phyloP scores from a whole-genome alignment of 2,797 vertebrate species.

The Champsocephalus gunnari region DNA sequence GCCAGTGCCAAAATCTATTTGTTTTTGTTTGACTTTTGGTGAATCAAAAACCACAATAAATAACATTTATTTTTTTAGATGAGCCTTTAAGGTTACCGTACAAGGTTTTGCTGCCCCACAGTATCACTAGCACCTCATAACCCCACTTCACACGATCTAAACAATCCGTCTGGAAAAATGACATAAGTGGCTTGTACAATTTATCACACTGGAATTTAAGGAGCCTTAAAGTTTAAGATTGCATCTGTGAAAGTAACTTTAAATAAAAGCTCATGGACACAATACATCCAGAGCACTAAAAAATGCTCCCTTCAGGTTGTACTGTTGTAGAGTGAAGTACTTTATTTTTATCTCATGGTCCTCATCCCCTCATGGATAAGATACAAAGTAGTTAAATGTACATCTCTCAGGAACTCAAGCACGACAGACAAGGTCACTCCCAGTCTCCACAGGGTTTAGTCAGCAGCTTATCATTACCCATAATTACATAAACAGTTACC shows the following conservation, averaged over 20 bases:
- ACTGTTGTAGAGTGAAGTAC: not conserved
- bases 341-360: not conserved
- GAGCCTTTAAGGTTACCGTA: too few relatives aligned
- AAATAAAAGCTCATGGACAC: slow-evolving; percentile 3
- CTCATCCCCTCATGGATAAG: slow-evolving; percentile 4
- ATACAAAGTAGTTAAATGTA: not conserved
- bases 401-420: slow-evolving; percentile 13
- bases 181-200: not conserved
- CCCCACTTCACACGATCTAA: too few relatives aligned
- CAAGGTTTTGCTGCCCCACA: too few relatives aligned
- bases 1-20: too few relatives aligned
- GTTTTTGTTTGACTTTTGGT: too few relatives aligned
- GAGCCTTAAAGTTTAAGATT: slow-evolving; percentile 6
- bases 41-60: too few relatives aligned
- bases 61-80: too few relatives aligned
- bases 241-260: not conserved
- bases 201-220: not conserved
- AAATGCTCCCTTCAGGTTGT: not conserved
- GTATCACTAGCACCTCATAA: too few relatives aligned
- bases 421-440: slow-evolving; percentile 59
- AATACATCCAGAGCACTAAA: not conserved
- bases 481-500: slow-evolving; percentile 74
- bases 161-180: not conserved
- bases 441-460: slow-evolving; percentile 63
- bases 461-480: slow-evolving; percentile 66